These are phyloP conservation scores for Nudaria mundana DNA, from an alignment of 2,888 invertebrate species.

Conservation along the genomic window DNA sequence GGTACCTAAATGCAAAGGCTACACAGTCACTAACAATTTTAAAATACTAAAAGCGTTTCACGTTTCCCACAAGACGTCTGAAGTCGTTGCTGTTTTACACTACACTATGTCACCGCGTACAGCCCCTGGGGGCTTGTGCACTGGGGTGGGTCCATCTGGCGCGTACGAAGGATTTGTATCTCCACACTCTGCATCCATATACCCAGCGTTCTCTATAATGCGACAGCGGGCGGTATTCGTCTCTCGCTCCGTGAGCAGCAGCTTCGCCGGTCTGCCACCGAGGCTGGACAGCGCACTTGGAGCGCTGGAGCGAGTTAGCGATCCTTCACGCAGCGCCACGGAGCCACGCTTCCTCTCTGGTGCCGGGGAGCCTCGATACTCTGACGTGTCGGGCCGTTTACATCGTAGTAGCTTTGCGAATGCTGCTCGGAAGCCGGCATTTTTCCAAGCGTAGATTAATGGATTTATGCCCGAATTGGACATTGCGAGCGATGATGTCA, in stretches of 20 bases:
- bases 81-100: conserved; percentile 44
- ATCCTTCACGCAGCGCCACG: conserved; percentile 71
- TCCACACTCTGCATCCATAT: conserved; percentile 65
- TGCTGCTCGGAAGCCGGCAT: conserved; percentile 87
- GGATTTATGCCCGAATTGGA: conserved; percentile 91
- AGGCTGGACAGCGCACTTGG: conserved; percentile 53
- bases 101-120: conserved; percentile 54
- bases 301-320: conserved; percentile 62
- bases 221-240: conserved; percentile 66
- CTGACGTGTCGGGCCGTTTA: conserved; percentile 81
- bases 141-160: conserved; percentile 70
- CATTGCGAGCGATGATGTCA: conserved; percentile 87
- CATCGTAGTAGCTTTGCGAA: conserved; percentile 86
- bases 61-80: conserved; percentile 73
- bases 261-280: conserved; percentile 67
- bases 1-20: conserved; percentile 70
- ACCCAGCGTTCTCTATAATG: conserved; percentile 76
- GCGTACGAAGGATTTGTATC: conserved; percentile 74
- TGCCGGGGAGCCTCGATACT: conserved; percentile 79
- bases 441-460: conserved; percentile 93
- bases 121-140: conserved; percentile 49
- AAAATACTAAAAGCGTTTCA: conserved; percentile 77
- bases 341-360: conserved; percentile 77
- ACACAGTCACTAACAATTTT: conserved; percentile 71
- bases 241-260: conserved; percentile 63